Evolutionary conservation across 2,113 vertebrate species (phyloP).

Genomic region (Hypanus sabinus): DNA sequence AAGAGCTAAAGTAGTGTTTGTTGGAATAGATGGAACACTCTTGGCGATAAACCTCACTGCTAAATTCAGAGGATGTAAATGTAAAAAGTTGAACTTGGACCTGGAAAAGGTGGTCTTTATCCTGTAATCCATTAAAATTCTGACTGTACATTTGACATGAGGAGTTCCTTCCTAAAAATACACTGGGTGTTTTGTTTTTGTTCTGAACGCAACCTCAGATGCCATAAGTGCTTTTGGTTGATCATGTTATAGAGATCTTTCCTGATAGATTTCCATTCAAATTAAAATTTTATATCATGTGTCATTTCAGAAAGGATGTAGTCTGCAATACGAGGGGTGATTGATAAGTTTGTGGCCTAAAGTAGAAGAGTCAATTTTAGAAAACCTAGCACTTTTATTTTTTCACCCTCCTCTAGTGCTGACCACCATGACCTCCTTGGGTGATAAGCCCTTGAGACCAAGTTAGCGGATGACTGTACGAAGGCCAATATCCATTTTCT

Average conservation of each 20-base stretch:
- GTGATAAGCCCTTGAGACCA: too few relatives aligned
- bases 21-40: background rate
- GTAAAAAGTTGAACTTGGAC: background rate
- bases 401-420: too few relatives aligned
- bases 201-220: background rate
- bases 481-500: too few relatives aligned
- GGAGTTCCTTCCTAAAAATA: background rate
- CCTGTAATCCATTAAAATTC: background rate
- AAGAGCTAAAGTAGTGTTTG: background rate
- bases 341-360: too few relatives aligned
- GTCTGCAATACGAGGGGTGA: too few relatives aligned
- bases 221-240: background rate
- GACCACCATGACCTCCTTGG: too few relatives aligned
- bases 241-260: background rate
- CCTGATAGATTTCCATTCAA: background rate
- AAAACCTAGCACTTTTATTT: too few relatives aligned
- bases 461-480: too few relatives aligned
- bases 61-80: background rate
- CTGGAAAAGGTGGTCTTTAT: background rate
- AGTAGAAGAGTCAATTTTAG: too few relatives aligned
- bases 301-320: background rate
- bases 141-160: background rate
- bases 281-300: background rate
- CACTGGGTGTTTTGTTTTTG: background rate
- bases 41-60: background rate